Evolutionary conservation across 2,113 vertebrate genomes (phyloP).

Genomic region (Poeciliopsis prolifica): DNA sequence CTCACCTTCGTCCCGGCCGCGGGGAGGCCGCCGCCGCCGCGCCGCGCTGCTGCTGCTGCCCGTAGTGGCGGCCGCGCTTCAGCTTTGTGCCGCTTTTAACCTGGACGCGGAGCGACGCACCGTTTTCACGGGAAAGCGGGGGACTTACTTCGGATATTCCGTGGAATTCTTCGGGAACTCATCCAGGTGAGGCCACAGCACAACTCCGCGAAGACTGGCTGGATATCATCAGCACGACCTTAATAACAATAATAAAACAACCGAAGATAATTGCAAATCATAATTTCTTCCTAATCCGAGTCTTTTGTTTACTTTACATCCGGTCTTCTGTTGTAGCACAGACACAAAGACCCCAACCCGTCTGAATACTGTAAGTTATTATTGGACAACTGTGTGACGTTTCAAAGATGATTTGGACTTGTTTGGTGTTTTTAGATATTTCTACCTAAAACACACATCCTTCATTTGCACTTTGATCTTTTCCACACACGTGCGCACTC

Average conservation of each 20-base stretch:
- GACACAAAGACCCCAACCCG: neutral
- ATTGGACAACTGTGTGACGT: neutral
- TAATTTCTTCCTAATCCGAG: neutral
- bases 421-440: neutral
- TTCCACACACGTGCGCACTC: neutral
- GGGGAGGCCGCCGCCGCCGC: constrained; percentile 1
- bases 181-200: constrained; percentile 55
- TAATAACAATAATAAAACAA: no score
- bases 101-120: constrained; percentile 63
- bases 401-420: neutral
- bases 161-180: constrained; percentile 69
- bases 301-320: neutral
- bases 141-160: constrained; percentile 74
- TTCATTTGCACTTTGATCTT: neutral
- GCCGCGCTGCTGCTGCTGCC: constrained; percentile 17
- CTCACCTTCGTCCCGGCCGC: constrained; percentile 12
- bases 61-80: constrained; percentile 27
- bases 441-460: neutral
- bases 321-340: neutral
- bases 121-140: constrained; percentile 60
- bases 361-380: neutral
- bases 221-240: neutral
- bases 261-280: no score
- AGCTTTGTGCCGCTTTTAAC: constrained; percentile 67
- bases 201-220: neutral